phyloP scores from a whole-genome alignment of 1,140 invertebrate genomes.

The Rhynchophorus ferrugineus region DNA sequence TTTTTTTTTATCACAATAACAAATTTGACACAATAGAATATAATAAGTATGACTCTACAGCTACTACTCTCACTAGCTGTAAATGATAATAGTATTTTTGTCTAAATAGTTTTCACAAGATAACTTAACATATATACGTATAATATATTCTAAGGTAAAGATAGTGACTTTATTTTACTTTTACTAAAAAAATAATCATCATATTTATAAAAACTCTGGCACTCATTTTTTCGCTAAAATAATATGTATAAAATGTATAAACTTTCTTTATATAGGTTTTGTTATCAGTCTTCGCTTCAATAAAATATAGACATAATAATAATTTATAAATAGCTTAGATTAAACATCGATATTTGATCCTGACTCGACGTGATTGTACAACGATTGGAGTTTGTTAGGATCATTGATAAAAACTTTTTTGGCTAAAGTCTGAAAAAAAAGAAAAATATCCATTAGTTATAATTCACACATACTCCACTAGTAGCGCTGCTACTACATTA shows the following conservation, averaged over 20 bases:
- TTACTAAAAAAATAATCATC: not conserved
- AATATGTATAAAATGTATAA: not conserved
- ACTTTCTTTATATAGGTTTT: not conserved
- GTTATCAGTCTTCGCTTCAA: conserved; percentile 15
- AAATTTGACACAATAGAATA: conserved; percentile 26
- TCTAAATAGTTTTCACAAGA: not conserved
- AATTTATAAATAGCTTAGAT: conserved; percentile 1
- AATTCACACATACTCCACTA: no score
- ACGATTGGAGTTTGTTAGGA: conserved; percentile 54
- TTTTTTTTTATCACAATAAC: conserved; percentile 19
- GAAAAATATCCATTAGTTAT: no score
- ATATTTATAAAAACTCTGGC: not conserved
- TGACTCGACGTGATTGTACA: conserved; percentile 5
- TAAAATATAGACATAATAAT: conserved; percentile 6
- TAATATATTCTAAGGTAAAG: no score
- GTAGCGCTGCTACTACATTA: no score
- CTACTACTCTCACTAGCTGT: no score
- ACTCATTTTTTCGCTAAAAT: not conserved
- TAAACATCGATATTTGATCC: conserved; percentile 13
- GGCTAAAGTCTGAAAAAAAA: conserved; percentile 59
- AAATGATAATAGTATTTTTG: no score
- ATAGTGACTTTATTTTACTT: no score
- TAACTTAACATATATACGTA: no score
- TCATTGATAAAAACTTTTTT: conserved; percentile 77
- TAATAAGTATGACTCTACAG: no score